These are phyloP conservation scores for Aplysina aerophoba DNA, from an alignment of 37 sponge, comb jelly and placozoan genomes.

Conservation along the genomic window DNA sequence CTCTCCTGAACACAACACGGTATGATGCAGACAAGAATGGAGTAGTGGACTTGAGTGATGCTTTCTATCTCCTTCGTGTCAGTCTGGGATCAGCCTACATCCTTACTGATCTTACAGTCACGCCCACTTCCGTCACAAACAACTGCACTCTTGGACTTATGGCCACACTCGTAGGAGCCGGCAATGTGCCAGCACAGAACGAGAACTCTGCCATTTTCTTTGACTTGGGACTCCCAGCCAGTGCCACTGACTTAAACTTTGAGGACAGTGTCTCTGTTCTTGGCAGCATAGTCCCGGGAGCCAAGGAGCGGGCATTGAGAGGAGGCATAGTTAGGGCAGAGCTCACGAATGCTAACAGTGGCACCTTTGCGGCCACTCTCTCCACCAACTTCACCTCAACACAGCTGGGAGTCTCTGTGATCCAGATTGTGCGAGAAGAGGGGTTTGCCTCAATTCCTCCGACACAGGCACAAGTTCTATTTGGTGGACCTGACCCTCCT, in stretches of 20 bases:
- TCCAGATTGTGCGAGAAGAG: conserved; percentile 49
- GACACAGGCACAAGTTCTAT: conserved; percentile 51
- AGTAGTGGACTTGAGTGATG: conserved; percentile 63
- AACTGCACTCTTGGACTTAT: conserved; percentile 36
- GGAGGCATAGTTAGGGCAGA: conserved; percentile 68
- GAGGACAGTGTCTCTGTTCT: conserved; percentile 32
- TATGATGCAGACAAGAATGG: conserved; percentile 67
- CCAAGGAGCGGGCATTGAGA: conserved; percentile 29
- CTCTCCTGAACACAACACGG: conserved; percentile 13
- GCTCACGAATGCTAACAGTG: conserved; percentile 41
- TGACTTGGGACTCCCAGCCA: conserved; percentile 63
- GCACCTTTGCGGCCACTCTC: conserved; percentile 38
- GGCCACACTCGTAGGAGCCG: conserved; percentile 17
- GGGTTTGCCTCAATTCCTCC: conserved; percentile 18
- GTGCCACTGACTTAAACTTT: conserved; percentile 39
- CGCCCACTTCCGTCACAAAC: conserved; percentile 20
- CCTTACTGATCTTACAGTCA: not conserved
- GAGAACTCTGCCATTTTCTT: conserved; percentile 43
- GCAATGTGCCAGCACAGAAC: conserved; percentile 23
- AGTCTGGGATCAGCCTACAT: conserved; percentile 54
- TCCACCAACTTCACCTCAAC: conserved; percentile 36
- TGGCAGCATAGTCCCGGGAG: conserved; percentile 17
- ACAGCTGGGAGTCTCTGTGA: conserved; percentile 59
- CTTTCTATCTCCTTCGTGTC: conserved; percentile 64
- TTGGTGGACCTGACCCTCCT: conserved; percentile 29